Evolutionary conservation across 2,113 vertebrate genomes (phyloP), one percentile per base, ranked within the genome.

Genomic region (Cinclus mexicanus): DNA sequence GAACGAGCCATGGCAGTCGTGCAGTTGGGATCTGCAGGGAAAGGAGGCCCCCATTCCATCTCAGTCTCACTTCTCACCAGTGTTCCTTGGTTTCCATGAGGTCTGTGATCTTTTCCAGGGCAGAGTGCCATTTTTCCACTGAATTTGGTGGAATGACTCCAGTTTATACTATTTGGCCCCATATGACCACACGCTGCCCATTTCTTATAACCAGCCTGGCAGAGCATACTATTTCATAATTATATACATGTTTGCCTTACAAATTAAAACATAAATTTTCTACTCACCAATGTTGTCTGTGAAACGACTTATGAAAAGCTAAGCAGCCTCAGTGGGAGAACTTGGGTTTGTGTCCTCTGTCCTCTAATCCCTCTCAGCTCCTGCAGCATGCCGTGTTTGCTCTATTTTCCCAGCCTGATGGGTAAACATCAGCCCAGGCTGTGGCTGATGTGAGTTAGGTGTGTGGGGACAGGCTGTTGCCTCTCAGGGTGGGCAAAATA

Each of bases 1-100:
- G 3, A 21, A 20, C 16, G 44, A 75, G 21, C 24, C 13, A 7
- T 23, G 24, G 11, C 1, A 52, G 1, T 42, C 0, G 0, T 47
- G 69, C 1, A 3, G 26, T 12, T 64, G 19, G 28, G 49, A 14
- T 65, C 33, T 57, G 22, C 31, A 72, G 74, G 37, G 23, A 78
- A 31, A 39, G 14, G 11, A 65, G 7, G 50, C 7, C 11, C 44
- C 16, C 25, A 23, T n/a, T 35, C 5, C 28, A 12, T 41, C 49
- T 44, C 59, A 14, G 6, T 75, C 41, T 70, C 21, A 6, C 7
- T 63, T 37, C 28, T 21, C 13, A 42, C 18, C 1, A 5, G 21
- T 0, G 0, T 16, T 88, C 74, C 55, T 61, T 72, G 71, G 31
- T 52, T 68, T 86, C 41, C 26, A 10, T 33, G 60, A 78, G 39